A percentile compares a stretch with the other conserved stretches of the same genome.
phyloP scores from a whole-genome alignment of 2,113 vertebrate species.

The Porphyrio hochstetteri region DNA sequence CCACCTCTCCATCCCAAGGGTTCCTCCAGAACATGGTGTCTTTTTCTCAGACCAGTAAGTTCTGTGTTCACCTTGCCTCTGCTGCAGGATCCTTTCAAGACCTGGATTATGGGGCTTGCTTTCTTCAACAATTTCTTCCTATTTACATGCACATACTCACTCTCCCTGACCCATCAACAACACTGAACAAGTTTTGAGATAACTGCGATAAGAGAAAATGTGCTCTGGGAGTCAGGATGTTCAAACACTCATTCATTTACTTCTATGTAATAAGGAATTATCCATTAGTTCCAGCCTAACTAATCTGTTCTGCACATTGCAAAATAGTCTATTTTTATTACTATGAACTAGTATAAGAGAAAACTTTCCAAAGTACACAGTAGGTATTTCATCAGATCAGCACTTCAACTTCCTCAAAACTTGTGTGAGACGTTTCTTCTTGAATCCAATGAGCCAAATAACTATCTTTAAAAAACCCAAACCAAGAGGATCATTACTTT shows the following conservation, averaged over 20 bases:
- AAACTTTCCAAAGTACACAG: neutral
- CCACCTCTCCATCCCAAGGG: accelerated
- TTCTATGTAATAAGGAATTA: neutral
- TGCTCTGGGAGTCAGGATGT: neutral
- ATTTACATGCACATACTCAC: neutral
- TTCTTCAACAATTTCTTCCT: neutral
- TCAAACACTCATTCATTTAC: neutral
- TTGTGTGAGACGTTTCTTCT: neutral
- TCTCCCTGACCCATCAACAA: accelerated
- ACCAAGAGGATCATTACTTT: neutral
- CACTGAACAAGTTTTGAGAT: neutral
- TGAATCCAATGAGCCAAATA: neutral
- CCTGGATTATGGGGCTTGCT: neutral
- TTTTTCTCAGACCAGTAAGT: neutral
- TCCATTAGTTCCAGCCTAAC: neutral
- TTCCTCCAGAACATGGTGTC: neutral
- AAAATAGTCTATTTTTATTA: neutral
- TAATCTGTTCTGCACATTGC: neutral
- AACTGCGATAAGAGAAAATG: neutral
- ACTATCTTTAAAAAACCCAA: neutral
- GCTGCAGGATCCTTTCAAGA: neutral
- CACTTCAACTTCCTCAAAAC: neutral
- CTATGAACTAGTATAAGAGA: accelerated
- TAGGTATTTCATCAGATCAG: neutral
- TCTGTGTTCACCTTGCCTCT: neutral